Base-by-base conservation (phyloP, 2,888 invertebrate species). In the Ormyrus thymus region DNA sequence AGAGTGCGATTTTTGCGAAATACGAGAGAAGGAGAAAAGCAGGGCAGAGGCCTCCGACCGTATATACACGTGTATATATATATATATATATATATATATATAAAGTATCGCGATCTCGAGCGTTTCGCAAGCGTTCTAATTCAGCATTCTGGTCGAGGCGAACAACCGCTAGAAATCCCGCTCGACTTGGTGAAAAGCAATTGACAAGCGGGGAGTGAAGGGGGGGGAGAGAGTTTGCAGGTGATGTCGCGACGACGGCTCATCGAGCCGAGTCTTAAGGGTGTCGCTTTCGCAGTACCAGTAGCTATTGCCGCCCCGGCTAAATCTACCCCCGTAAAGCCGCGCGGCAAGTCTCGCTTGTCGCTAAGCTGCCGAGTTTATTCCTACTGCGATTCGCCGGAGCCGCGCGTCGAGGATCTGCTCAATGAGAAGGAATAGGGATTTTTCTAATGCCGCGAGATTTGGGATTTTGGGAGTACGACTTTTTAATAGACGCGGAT, bases 81-180 rank as follows among this genome's bases (percentile, higher is more conserved):
- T 1, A 29, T 29, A 29, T 29, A 29, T 29, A 29, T 1, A 29
- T 29, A 29, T 29, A 4, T 29, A 29, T 29, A 29, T 4, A 53
- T 56, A 55, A 46, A 56, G 71, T 13, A 61, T 13, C 51, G 66
- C 48, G 62, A 76, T 69, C 62, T 70, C 76, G 62, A 69, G 43
- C 69, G 11, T 69, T 70, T 64, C 76, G 62, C 56, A 61, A 74
- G 74, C 58, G 58, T 13, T 64, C 74, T 66, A 58, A 74, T 69
- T 76, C 55, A 45, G 59, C 56, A 62, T 69, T 69, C 69, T 9
- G 75, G 48, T 69, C 68, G 68, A 69, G 68, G 68, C 61, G 50
- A 66, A 11, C 66, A 11, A n/a, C 8, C 45, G 53, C 45, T 13
- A 68, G 13, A 46, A 6, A 13, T 45, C 11, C 43, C 1, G 43